phyloP scores from a whole-genome alignment of 2,888 invertebrate genomes.

The Cepaea hortensis region DNA sequence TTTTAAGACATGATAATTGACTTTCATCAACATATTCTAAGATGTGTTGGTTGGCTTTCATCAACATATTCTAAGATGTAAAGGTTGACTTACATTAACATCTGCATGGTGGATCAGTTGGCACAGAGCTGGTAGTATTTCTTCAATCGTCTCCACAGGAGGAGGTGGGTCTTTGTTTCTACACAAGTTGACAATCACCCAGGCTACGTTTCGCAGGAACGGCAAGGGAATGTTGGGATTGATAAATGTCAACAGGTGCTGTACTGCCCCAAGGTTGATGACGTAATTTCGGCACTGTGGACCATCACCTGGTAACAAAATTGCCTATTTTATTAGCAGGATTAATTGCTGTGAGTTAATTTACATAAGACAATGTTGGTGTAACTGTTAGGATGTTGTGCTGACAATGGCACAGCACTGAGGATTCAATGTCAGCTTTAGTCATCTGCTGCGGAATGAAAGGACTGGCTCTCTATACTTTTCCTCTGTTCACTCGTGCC shows the following conservation, averaged over 20 bases:
- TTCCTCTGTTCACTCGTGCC: too few species aligned
- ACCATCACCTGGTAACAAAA: slow-evolving; percentile 83
- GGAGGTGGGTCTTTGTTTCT: slow-evolving; percentile 97
- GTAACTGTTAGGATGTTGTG: too few species aligned
- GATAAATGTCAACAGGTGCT: slow-evolving; percentile 94
- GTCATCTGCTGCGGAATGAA: too few species aligned
- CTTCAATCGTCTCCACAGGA: slow-evolving; percentile 89
- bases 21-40: too few species aligned
- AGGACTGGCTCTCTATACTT: too few species aligned
- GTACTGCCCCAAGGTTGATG: slow-evolving; percentile 94
- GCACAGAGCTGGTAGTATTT: slow-evolving; percentile 92
- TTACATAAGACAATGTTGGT: too few species aligned
- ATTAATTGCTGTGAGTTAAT: not conserved
- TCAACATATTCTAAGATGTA: too few species aligned
- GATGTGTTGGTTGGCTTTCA: too few species aligned
- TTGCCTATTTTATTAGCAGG: not conserved
- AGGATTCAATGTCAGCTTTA: too few species aligned
- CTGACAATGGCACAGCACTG: too few species aligned
- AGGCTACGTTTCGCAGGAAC: slow-evolving; percentile 97
- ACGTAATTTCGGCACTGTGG: slow-evolving; percentile 95
- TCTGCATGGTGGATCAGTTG: slow-evolving; percentile 95
- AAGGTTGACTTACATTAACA: slow-evolving; percentile 87
- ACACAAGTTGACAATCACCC: slow-evolving; percentile 99
- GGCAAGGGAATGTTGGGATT: slow-evolving; percentile 96
- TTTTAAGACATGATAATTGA: too few species aligned